Evolutionary conservation across 92 coral and sea anemone species (phyloP).

Genomic region (Paragorgia papillata): DNA sequence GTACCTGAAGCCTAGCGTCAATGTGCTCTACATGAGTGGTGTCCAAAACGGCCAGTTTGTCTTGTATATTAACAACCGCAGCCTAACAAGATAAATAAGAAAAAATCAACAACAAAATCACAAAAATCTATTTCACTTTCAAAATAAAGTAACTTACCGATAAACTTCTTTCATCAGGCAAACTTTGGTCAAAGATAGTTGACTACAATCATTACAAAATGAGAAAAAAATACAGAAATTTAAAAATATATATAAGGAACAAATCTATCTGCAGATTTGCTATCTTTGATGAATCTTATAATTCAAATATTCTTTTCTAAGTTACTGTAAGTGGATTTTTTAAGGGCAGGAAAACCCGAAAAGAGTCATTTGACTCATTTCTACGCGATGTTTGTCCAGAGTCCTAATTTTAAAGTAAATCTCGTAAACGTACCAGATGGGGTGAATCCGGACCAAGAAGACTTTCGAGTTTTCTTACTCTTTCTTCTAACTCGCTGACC

Average conservation of each 20-base stretch:
- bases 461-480: slow-evolving; percentile 87
- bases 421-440: slow-evolving; percentile 63
- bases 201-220: slow-evolving; percentile 60
- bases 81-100: slow-evolving; percentile 55
- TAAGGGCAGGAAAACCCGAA: too few relatives aligned
- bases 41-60: slow-evolving; percentile 89
- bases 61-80: slow-evolving; percentile 80
- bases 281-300: too few relatives aligned
- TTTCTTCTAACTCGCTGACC: slow-evolving; percentile 90
- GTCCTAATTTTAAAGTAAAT: too few relatives aligned
- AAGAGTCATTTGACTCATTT: too few relatives aligned
- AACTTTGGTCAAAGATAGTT: slow-evolving; percentile 82
- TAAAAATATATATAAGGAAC: not conserved
- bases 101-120: not conserved
- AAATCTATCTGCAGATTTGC: too few relatives aligned
- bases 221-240: not conserved
- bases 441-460: slow-evolving; percentile 80
- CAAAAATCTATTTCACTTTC: not conserved
- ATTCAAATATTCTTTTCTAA: too few relatives aligned
- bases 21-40: slow-evolving; percentile 90
- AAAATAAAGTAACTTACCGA: slow-evolving; percentile 72
- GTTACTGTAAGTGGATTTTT: too few relatives aligned
- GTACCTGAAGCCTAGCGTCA: slow-evolving; percentile 96
- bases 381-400: too few relatives aligned
- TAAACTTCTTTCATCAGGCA: slow-evolving; percentile 78